Evolutionary conservation across 2,888 invertebrate genomes (phyloP).

Genomic region (Drosophila borealis): DNA sequence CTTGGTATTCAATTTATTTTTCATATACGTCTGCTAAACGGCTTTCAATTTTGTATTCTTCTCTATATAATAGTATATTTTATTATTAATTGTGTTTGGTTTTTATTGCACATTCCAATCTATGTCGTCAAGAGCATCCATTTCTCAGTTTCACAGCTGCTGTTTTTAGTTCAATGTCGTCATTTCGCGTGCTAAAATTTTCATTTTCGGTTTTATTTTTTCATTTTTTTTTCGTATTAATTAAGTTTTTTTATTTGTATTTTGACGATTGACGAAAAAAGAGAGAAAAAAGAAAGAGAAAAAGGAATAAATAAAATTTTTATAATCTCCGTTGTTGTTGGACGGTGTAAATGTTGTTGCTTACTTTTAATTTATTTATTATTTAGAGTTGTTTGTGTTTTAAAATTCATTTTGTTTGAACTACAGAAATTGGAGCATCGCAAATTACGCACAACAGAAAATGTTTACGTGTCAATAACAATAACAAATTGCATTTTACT

Average conservation of each 20-base stretch:
- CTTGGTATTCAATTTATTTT: constrained; percentile 10
- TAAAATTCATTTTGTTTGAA: constrained; percentile 36
- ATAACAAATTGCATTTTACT: constrained; percentile 41
- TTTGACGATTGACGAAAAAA: constrained; percentile 56
- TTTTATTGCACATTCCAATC: constrained; percentile 38
- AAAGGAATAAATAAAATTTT: constrained; percentile 75
- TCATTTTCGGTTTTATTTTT: constrained; percentile 28
- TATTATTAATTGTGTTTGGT: constrained; percentile 6
- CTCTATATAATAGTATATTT: background rate
- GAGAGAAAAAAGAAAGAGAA: constrained; percentile 78
- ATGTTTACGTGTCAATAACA: constrained; percentile 63
- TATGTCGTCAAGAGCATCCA: constrained; percentile 51
- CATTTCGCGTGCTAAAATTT: constrained; percentile 51
- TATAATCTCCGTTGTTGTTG: constrained; percentile 74
- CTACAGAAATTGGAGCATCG: constrained; percentile 58
- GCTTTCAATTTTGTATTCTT: constrained; percentile 3
- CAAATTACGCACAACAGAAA: constrained; percentile 62
- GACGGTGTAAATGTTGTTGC: constrained; percentile 46
- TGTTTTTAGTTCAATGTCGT: constrained; percentile 57
- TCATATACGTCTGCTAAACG: constrained; percentile 25
- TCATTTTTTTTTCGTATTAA: constrained; percentile 19
- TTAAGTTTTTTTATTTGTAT: constrained; percentile 25
- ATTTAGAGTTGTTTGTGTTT: constrained; percentile 24
- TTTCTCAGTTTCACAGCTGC: constrained; percentile 41
- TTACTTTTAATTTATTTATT: constrained; percentile 51